Conservation (phyloP, 2,113 vertebrate genomes). For the Dipodomys stephensi region DNA sequence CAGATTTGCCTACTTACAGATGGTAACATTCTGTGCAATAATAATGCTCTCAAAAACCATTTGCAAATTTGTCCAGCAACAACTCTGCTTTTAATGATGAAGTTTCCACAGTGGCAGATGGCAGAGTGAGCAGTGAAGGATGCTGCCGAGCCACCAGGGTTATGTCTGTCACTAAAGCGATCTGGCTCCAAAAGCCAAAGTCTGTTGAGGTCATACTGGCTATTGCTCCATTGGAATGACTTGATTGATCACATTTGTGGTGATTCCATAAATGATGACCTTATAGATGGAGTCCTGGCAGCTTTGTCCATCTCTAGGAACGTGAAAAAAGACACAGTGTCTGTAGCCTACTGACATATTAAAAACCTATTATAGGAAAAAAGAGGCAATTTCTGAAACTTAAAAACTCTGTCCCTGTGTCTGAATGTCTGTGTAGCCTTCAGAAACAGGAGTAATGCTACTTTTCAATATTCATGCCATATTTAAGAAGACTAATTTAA, state of each 20-base stretch:
- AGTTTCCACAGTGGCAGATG: conserved; percentile 78
- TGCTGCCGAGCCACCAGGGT: conserved; percentile 75
- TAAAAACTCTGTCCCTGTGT: not conserved
- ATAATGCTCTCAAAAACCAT: conserved; percentile 78
- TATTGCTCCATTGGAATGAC: conserved; percentile 73
- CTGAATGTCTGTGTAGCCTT: not conserved
- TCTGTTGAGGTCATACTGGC: conserved; percentile 68
- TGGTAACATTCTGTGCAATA: conserved; percentile 78
- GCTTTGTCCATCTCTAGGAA: conserved; percentile 12
- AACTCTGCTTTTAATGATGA: conserved; percentile 75
- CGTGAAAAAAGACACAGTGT: not conserved
- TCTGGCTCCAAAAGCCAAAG: conserved; percentile 63
- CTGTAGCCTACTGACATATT: not conserved
- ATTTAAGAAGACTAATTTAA: not conserved
- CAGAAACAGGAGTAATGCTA: not conserved
- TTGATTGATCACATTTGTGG: conserved; percentile 78
- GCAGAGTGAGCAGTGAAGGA: conserved; percentile 77
- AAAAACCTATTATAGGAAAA: conserved; percentile 20
- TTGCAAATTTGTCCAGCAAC: conserved; percentile 80
- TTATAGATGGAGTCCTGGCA: conserved; percentile 45
- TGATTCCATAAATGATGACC: conserved; percentile 65
- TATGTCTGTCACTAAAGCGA: conserved; percentile 75
- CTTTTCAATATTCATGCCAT: conserved; percentile 16
- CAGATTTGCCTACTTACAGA: conserved; percentile 79
- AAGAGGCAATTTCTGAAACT: conserved; percentile 37